A percentile compares a stretch with the other conserved stretches of the same genome.
Conservation (phyloP, 2,797 vertebrate genomes). For the Spea hammondii region DNA sequence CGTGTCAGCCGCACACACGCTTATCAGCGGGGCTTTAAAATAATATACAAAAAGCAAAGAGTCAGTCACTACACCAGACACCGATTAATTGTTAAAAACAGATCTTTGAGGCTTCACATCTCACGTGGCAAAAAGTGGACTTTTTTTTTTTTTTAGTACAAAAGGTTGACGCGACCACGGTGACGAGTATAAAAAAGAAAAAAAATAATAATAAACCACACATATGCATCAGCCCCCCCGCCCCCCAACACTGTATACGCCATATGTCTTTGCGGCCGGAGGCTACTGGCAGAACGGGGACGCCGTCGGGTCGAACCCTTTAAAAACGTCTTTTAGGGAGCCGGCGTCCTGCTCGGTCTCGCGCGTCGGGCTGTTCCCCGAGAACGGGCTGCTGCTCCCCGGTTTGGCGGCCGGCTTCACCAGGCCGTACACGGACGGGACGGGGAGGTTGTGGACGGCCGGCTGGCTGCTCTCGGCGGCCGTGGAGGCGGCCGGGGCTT, state of each 20-base stretch:
- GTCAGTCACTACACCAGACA: constrained; percentile 36
- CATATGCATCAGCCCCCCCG: too few species aligned
- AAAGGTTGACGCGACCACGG: constrained; percentile 47
- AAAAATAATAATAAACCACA: neutral
- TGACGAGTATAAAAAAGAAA: constrained; percentile 30
- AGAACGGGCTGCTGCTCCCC: constrained; percentile 81
- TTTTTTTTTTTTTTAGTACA: constrained; percentile 53
- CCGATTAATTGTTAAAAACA: constrained; percentile 30
- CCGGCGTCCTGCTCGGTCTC: constrained; percentile 82
- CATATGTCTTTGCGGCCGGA: neutral
- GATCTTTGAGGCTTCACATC: constrained; percentile 20
- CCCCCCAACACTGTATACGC: constrained; percentile 26
- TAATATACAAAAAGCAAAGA: constrained; percentile 53
- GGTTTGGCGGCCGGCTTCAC: constrained; percentile 80
- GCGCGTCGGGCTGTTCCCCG: constrained; percentile 81
- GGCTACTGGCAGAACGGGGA: constrained; percentile 92
- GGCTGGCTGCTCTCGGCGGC: constrained; percentile 58
- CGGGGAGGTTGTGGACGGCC: constrained; percentile 83
- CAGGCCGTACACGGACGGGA: constrained; percentile 81
- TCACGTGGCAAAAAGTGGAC: constrained; percentile 38
- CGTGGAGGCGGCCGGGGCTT: constrained; percentile 65
- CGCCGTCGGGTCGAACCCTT: constrained; percentile 94
- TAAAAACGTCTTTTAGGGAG: constrained; percentile 94
- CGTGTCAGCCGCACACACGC: too few species aligned
- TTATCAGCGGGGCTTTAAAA: constrained; percentile 55